Evolutionary conservation across 2,113 vertebrate species (phyloP).

Genomic region (Sisor rabdophorus): DNA sequence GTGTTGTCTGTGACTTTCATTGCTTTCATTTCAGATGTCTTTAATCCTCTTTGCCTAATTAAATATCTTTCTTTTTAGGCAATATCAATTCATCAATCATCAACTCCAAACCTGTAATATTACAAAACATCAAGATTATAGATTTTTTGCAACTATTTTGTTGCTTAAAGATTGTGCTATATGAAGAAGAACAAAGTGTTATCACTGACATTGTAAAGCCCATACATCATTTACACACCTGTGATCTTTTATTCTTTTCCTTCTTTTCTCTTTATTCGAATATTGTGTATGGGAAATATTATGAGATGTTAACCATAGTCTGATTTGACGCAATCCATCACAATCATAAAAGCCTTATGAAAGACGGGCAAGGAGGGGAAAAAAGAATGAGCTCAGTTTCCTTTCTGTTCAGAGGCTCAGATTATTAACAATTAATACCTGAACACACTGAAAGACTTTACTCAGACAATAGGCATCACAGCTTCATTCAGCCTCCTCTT

Average conservation of each 20-base stretch:
- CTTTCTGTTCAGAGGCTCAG: conserved; percentile 34
- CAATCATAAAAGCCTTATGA: conserved; percentile 32
- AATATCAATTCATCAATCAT: too few species aligned
- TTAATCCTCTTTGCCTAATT: neutral
- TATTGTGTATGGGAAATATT: conserved; percentile 21
- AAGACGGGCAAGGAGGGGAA: neutral
- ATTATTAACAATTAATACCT: conserved; percentile 33
- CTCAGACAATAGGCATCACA: conserved; percentile 40
- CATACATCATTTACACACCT: conserved; percentile 13
- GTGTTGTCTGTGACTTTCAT: neutral
- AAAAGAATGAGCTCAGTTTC: conserved; percentile 15
- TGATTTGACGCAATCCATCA: conserved; percentile 26
- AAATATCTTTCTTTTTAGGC: conserved; percentile 4
- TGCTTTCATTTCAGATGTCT: neutral
- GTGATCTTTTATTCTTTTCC: conserved; percentile 14
- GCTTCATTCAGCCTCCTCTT: conserved; percentile 33
- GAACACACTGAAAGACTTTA: conserved; percentile 26
- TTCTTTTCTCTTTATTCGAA: conserved; percentile 7
- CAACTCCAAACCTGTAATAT: neutral
- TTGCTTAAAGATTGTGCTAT: neutral
- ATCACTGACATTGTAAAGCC: neutral
- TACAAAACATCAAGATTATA: neutral
- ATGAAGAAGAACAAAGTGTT: conserved; percentile 13
- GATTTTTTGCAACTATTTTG: neutral
- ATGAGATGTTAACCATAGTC: neutral